Conservation (phyloP, 2,113 vertebrate species). For the Octodon degus region DNA sequence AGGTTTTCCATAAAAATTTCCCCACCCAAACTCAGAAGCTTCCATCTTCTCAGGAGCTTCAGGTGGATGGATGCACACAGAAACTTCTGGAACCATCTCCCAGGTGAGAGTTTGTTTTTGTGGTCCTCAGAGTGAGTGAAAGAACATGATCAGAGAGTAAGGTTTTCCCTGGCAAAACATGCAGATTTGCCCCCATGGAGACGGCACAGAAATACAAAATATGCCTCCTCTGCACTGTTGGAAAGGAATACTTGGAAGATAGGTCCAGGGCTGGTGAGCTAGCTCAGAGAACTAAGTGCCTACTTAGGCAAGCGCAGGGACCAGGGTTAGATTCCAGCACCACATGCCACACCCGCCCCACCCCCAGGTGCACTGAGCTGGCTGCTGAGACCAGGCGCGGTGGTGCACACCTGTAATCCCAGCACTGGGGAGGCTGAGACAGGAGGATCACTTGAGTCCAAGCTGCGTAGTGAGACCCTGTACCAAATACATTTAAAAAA, state of each 20-base stretch:
- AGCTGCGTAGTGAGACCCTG: too few species aligned
- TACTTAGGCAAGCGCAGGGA: too few species aligned
- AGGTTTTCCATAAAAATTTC: background rate
- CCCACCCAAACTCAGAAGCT: accelerated
- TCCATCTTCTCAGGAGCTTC: background rate
- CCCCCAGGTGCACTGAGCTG: too few species aligned
- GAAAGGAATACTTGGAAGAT: background rate
- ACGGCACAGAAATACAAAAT: background rate
- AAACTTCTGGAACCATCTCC: background rate
- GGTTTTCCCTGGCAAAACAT: background rate
- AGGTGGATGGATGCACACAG: accelerated
- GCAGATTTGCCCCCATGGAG: background rate
- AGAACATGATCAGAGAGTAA: background rate
- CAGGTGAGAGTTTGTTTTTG: background rate
- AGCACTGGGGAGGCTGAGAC: too few species aligned
- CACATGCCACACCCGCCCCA: too few species aligned
- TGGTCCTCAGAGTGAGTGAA: background rate
- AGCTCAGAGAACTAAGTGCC: too few species aligned
- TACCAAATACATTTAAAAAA: too few species aligned
- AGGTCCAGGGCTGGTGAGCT: too few species aligned
- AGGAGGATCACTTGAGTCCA: too few species aligned
- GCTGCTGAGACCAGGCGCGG: too few species aligned
- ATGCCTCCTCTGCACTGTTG: background rate
- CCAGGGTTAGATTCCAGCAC: too few species aligned
- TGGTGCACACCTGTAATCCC: too few species aligned